Percentiles rank a stretch among this genome's conserved stretches.
Conservation (phyloP, 2,888 invertebrate species). For the Zygaena filipendulae region DNA sequence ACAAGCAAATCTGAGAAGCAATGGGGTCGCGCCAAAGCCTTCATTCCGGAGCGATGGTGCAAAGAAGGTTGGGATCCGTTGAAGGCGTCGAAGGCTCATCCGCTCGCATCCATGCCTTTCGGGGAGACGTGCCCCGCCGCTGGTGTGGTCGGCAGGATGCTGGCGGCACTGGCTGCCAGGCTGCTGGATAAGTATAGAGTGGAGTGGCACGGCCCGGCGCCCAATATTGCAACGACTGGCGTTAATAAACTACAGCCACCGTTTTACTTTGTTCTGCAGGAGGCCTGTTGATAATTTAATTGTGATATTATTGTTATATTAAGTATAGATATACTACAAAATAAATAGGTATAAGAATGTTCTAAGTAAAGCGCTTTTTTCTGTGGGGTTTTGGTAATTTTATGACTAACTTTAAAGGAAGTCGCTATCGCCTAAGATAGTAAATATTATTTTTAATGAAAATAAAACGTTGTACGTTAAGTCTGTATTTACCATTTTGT, state of each 20-base stretch:
- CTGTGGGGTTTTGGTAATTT: too few species aligned
- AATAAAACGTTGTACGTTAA: too few species aligned
- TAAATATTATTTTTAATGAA: too few species aligned
- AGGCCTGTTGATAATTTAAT: slow-evolving; percentile 33
- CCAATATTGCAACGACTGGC: slow-evolving; percentile 34
- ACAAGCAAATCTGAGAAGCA: slow-evolving; percentile 45
- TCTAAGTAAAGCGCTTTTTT: too few species aligned
- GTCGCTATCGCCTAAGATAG: too few species aligned
- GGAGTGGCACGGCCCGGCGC: slow-evolving; percentile 55
- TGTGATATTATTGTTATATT: slow-evolving; percentile 4
- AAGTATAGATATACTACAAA: too few species aligned
- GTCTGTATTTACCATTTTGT: too few species aligned
- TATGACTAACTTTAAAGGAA: too few species aligned
- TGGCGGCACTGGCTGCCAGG: slow-evolving; percentile 32
- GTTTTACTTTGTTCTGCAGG: slow-evolving; percentile 51
- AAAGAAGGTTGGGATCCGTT: slow-evolving; percentile 41
- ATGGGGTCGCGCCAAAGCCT: slow-evolving; percentile 47
- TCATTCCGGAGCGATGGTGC: slow-evolving; percentile 55
- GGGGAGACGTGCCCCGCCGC: slow-evolving; percentile 48
- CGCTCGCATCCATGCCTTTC: slow-evolving; percentile 41
- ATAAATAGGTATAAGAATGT: too few species aligned
- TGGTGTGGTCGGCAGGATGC: slow-evolving; percentile 36
- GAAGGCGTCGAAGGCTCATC: slow-evolving; percentile 39
- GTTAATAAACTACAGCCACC: slow-evolving; percentile 49
- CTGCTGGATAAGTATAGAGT: slow-evolving; percentile 45